A percentile compares a stretch with the other conserved stretches of the same genome.
Conservation (phyloP, 2,797 vertebrate genomes). For the Mustela erminea region DNA sequence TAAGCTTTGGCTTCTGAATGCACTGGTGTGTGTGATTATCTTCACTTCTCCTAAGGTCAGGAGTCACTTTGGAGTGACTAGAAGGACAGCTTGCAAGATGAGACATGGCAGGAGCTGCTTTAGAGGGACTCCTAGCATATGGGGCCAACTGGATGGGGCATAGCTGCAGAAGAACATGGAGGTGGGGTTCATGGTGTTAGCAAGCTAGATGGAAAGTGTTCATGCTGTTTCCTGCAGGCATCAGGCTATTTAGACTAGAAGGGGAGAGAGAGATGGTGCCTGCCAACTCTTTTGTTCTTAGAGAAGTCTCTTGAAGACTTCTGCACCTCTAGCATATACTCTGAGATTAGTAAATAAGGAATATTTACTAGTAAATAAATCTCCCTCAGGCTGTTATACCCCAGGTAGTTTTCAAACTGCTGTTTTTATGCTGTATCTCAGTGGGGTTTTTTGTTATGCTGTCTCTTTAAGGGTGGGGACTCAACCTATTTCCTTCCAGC, state of each 20-base stretch:
- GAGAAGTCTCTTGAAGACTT: background rate
- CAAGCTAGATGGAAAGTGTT: background rate
- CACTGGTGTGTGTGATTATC: background rate
- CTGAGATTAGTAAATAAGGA: background rate
- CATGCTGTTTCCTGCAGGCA: background rate
- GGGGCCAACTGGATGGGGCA: background rate
- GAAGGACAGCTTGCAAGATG: background rate
- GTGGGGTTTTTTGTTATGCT: background rate
- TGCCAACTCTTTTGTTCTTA: background rate
- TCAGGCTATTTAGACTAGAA: background rate
- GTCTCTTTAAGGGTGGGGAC: background rate
- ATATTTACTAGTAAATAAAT: background rate
- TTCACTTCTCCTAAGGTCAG: background rate
- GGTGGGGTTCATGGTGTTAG: background rate
- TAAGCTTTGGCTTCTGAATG: background rate
- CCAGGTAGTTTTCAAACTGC: background rate
- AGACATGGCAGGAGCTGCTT: background rate
- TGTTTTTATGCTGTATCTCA: background rate
- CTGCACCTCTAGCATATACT: background rate
- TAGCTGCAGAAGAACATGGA: background rate
- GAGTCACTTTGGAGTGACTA: background rate
- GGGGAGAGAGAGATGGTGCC: background rate
- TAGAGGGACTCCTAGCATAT: background rate
- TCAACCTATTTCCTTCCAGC: too few relatives aligned
- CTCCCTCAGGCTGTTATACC: background rate